Base-by-base conservation (phyloP, 2,888 invertebrate genomes). In the Drosophila quinaria region DNA sequence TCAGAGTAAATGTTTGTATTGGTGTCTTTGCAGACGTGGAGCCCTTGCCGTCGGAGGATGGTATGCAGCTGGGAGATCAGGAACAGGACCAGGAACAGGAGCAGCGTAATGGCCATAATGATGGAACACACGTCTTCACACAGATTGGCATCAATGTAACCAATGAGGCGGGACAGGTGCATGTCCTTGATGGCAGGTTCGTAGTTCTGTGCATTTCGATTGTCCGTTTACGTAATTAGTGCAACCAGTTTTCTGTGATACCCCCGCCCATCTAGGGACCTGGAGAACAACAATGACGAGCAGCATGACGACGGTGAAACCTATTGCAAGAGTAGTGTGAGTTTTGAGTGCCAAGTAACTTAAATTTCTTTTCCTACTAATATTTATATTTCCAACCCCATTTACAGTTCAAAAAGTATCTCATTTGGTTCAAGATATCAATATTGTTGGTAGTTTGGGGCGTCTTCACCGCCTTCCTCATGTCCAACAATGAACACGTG, bases 401-500 rank as follows among this genome's bases (percentile, higher is more conserved):
- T 8, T 42, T 39, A 6, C 65, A 92, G 91, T 37, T 85, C 22
- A 90, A 87, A 68, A 90, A 90, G 65, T 90, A 90, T 89, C 81
- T 92, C 19, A 91, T 90, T 49, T 92, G 92, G 92, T 80, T 91
- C 15, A 93, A 93, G 81, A 94, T 96, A 83, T 90, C 93, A 0
- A 74, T 95, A 0, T 93, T 96, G 0, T 91, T 95, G 2, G 92
- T 93, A 0, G 94, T 95, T 54, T 96, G 96, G 96, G 80, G 94
- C 1, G 93, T 95, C 75, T 96, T 96, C 90, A 95, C 96, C 0
- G 93, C 94, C 4, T 94, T 95, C 9, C 94, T 97, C 74, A 94
- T 96, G 93, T 93, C 94, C 83, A 96, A 95, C 87, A 95, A 94
- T 72, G 96, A 96, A 81, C 95, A 94, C 86, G 94, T 95, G 37